Conservation (phyloP, 1,140 invertebrate species). For the Colletes latitarsis region DNA sequence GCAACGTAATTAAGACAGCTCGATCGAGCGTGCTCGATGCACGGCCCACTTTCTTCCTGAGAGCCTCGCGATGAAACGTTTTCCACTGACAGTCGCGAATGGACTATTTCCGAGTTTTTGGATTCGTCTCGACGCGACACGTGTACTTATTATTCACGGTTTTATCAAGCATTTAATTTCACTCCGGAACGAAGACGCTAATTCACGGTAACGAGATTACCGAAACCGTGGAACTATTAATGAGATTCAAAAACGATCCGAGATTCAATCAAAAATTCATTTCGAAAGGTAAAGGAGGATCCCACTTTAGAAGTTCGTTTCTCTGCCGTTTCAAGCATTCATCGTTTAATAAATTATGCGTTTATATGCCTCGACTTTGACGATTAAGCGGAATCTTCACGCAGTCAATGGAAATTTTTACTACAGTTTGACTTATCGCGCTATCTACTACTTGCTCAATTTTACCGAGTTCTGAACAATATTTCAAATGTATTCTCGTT, state of each 20-base stretch:
- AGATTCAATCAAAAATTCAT: neutral
- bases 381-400: neutral
- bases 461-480: neutral
- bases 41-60: slow-evolving; percentile 24
- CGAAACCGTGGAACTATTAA: neutral
- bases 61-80: slow-evolving; percentile 17
- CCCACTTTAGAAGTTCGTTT: neutral
- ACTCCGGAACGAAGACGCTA: neutral
- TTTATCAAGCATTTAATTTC: neutral
- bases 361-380: neutral
- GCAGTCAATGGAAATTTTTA: neutral
- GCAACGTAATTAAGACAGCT: slow-evolving; percentile 54
- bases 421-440: neutral
- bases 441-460: neutral
- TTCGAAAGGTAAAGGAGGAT: neutral
- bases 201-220: neutral
- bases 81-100: slow-evolving; percentile 21
- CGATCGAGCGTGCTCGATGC: slow-evolving; percentile 35
- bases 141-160: neutral
- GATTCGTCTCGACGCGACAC: neutral
- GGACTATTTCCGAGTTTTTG: neutral
- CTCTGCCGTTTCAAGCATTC: neutral
- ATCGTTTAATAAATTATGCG: neutral
- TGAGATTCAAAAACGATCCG: neutral
- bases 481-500: too few species aligned